Percentiles rank a stretch among this genome's conserved stretches.
phyloP scores from a whole-genome alignment of 2,888 invertebrate species.

The Glyphotaelius pellucidus region DNA sequence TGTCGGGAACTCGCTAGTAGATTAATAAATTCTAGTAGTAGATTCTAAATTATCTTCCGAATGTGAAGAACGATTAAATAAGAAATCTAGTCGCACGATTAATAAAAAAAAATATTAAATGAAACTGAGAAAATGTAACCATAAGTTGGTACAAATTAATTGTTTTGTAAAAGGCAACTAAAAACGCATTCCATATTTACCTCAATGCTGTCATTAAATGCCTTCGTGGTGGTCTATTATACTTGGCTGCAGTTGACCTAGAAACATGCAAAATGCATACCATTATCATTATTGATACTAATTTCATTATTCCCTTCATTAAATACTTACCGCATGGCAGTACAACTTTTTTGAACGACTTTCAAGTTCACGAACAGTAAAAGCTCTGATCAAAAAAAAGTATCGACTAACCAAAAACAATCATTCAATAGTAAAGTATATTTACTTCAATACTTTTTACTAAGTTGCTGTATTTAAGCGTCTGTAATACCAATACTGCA shows the following conservation, averaged over 20 bases:
- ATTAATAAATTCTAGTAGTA: too few species aligned
- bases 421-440: background rate
- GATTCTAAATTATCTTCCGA: too few species aligned
- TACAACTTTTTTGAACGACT: background rate
- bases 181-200: background rate
- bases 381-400: background rate
- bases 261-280: constrained; percentile 6
- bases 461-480: background rate
- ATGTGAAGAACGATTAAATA: too few species aligned
- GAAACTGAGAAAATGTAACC: background rate
- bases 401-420: too few species aligned
- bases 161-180: background rate
- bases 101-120: background rate
- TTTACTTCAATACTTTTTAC: background rate
- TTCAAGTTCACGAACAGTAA: background rate
- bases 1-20: too few species aligned
- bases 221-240: constrained; percentile 2
- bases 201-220: background rate
- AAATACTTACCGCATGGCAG: background rate
- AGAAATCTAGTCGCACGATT: background rate
- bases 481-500: background rate
- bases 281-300: constrained; percentile 31
- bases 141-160: background rate
- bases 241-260: background rate
- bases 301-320: background rate